Conservation (phyloP, 2,113 vertebrate species). For the Saimiri boliviensis region DNA sequence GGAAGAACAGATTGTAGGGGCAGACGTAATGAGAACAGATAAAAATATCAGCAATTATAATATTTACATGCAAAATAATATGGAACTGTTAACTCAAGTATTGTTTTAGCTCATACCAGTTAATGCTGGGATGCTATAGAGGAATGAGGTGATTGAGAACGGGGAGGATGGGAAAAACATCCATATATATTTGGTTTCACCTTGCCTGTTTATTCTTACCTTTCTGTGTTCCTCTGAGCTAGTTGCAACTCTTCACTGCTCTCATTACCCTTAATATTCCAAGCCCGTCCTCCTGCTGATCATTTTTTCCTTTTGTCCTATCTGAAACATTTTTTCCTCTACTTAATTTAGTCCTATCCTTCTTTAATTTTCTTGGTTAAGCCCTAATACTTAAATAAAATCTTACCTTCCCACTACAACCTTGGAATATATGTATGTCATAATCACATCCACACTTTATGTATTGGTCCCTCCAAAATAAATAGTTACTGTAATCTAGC, state of each 20-base stretch:
- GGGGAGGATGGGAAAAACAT: neutral
- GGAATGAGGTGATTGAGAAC: neutral
- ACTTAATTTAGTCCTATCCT: neutral
- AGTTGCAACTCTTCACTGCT: neutral
- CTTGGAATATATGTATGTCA: neutral
- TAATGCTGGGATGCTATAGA: neutral
- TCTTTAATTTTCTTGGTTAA: neutral
- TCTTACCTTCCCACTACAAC: neutral
- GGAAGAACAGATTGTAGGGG: neutral
- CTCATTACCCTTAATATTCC: neutral
- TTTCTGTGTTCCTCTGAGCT: neutral
- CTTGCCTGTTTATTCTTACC: neutral
- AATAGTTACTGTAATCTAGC: neutral
- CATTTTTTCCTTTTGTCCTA: neutral
- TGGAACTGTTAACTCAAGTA: accelerated
- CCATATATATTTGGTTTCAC: neutral
- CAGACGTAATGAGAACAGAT: neutral
- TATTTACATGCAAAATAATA: neutral
- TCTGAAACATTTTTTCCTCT: neutral
- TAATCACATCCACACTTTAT: neutral
- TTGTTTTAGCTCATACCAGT: neutral
- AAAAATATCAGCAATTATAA: neutral
- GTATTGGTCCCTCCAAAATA: neutral
- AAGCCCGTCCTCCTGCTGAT: neutral
- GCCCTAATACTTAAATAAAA: neutral